A percentile compares a stretch with the other conserved stretches of the same genome.
Evolutionary conservation across 2,888 invertebrate genomes (phyloP).

Genomic region (Calliphora vomitoria): DNA sequence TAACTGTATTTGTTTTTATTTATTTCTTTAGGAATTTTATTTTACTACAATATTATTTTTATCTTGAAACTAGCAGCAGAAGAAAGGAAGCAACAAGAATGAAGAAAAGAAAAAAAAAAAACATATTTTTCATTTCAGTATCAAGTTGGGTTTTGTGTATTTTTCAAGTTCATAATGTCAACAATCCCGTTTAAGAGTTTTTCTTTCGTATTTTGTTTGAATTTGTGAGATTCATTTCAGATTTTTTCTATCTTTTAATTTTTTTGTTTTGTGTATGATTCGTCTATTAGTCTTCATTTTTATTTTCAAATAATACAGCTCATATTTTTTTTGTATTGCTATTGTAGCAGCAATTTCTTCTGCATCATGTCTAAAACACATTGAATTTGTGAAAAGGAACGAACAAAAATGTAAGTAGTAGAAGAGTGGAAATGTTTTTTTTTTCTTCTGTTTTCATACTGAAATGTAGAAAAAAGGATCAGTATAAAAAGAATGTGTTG

Average conservation of each 20-base stretch:
- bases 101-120: background rate
- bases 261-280: conserved; percentile 34
- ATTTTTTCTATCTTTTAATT: background rate
- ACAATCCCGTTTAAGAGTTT: conserved; percentile 75
- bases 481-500: conserved; percentile 33
- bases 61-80: conserved; percentile 21
- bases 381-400: conserved; percentile 25
- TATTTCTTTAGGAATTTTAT: conserved; percentile 49
- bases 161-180: conserved; percentile 84
- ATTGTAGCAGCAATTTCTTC: conserved; percentile 8
- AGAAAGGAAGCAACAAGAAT: background rate
- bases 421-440: conserved; percentile 34
- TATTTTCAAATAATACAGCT: conserved; percentile 41
- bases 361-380: conserved; percentile 33
- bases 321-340: background rate
- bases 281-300: conserved; percentile 53
- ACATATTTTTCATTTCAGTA: conserved; percentile 39
- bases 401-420: background rate
- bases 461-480: conserved; percentile 17
- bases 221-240: conserved; percentile 66
- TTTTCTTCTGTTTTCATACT: background rate
- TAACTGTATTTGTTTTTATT: conserved; percentile 55
- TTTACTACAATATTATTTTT: conserved; percentile 38
- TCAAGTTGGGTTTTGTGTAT: conserved; percentile 33
- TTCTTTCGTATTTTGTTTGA: conserved; percentile 59